Base-by-base conservation (phyloP, 2,888 invertebrate genomes). In the Rotaria socialis region DNA sequence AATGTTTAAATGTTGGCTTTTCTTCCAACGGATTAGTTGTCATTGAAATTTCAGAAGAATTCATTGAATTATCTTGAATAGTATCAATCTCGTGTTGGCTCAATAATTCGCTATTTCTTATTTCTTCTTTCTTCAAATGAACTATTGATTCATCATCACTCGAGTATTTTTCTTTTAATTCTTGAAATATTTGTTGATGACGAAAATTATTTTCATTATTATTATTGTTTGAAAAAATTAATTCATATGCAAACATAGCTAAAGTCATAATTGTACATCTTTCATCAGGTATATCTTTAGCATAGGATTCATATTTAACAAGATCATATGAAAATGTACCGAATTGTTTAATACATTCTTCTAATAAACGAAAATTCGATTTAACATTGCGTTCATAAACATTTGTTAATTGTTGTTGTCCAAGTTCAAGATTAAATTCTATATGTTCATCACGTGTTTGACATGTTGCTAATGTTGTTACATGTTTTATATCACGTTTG, bases 271-370 rank as follows among this genome's bases (percentile, higher is more conserved):
- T 80, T 80, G 80, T 80, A 47, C 24, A 43, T 47, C 80, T 47
- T 80, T 80, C 47, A 80, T 80, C 80, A 43, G 80, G 80, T 24
- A 80, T 4, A 47, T 80, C 80, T 47, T 43, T 80, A 16, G 80
- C 80, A 80, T 80, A 80, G 10, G 22, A 47, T 43, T 80, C 80
- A 47, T 80, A 80, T 80, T 80, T 80, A 24, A 80, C 14, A 24
- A 80, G 11, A 80, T 80, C 80, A 47, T n/a, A n/a, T 47, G 47
- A 47, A 80, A 80, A 80, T 47, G 47, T 80, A 11, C 47, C 47
- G 14, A 80, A 80, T 80, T 47, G 80, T 80, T 80, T 80, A 11
- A n/a, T 80, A 47, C 80, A 47, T n/a, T 80, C 80, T 80, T 80
- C 80, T 47, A 80, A n/a, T 24, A 80, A 80, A n/a, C 47, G 43